These are phyloP conservation scores for Camponotus floridanus DNA, from an alignment of 1,140 invertebrate species.

Conservation along the genomic window DNA sequence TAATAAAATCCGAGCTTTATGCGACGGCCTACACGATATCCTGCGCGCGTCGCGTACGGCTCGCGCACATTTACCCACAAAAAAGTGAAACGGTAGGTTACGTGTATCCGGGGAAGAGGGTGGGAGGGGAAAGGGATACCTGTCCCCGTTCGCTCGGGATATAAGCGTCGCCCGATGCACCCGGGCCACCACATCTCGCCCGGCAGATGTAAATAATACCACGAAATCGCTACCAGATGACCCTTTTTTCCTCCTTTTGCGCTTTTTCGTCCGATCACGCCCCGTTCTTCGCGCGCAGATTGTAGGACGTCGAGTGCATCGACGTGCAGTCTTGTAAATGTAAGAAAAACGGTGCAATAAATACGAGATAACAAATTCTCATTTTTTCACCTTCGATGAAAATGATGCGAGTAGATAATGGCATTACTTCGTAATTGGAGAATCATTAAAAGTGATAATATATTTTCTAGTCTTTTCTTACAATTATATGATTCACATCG, in stretches of 20 bases:
- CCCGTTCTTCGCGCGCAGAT: conserved; percentile 7
- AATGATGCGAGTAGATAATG: not conserved
- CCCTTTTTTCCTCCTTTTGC: conserved; percentile 33
- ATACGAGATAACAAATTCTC: not conserved
- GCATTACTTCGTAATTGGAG: not conserved
- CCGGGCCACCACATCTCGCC: conserved; percentile 62
- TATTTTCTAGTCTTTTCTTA: not conserved
- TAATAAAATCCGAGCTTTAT: conserved; percentile 86
- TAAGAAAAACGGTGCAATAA: conserved; percentile 63
- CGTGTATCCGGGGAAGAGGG: not conserved
- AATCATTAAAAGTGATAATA: not conserved
- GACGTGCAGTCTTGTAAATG: conserved; percentile 12
- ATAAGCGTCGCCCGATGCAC: conserved; percentile 65
- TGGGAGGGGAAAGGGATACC: conserved; percentile 12
- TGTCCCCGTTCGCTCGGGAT: conserved; percentile 64
- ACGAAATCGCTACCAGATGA: conserved; percentile 80
- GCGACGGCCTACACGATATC: conserved; percentile 78
- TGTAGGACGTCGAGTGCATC: not conserved
- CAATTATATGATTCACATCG: not conserved
- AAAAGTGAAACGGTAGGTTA: conserved; percentile 73
- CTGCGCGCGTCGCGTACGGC: conserved; percentile 58
- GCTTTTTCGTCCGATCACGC: conserved; percentile 35
- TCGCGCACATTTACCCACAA: conserved; percentile 68
- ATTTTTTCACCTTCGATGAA: not conserved
- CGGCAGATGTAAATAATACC: conserved; percentile 80